These are phyloP conservation scores for Clostera curtula DNA, from an alignment of 2,888 invertebrate species.

Conservation along the genomic window DNA sequence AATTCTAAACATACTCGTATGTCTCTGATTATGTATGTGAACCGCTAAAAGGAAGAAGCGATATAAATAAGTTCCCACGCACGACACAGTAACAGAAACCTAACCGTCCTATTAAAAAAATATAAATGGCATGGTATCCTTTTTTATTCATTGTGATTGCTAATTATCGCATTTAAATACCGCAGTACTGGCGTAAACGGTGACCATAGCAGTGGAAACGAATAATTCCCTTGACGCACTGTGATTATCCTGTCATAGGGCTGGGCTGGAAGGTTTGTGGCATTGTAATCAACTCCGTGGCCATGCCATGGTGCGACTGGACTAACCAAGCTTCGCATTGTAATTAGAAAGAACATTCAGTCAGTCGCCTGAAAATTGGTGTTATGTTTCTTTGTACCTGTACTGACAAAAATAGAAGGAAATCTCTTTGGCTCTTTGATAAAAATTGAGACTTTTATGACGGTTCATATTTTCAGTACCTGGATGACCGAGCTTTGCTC, in stretches of 20 bases:
- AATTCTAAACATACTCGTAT: no score
- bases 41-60: no score
- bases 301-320: constrained; percentile 23
- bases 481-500: no score
- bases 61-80: no score
- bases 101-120: no score
- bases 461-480: no score
- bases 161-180: constrained; percentile 27
- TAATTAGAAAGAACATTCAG: constrained; percentile 9
- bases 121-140: constrained; percentile 14
- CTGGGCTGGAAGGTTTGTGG: constrained; percentile 32
- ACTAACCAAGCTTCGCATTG: constrained; percentile 27
- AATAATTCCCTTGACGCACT: constrained; percentile 41
- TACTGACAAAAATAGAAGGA: no score
- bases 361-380: not conserved
- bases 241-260: constrained; percentile 58
- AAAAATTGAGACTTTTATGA: no score
- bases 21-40: no score
- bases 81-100: no score
- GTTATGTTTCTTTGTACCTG: no score
- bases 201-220: constrained; percentile 28
- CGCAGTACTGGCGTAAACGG: constrained; percentile 23
- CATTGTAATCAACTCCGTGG: constrained; percentile 46
- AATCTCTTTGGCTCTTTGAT: no score
- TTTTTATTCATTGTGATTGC: constrained; percentile 9